Percentiles rank a stretch among this genome's conserved stretches.
These are phyloP conservation scores for Gobio gobio DNA, from an alignment of 2,113 vertebrate genomes.

Conservation along the genomic window DNA sequence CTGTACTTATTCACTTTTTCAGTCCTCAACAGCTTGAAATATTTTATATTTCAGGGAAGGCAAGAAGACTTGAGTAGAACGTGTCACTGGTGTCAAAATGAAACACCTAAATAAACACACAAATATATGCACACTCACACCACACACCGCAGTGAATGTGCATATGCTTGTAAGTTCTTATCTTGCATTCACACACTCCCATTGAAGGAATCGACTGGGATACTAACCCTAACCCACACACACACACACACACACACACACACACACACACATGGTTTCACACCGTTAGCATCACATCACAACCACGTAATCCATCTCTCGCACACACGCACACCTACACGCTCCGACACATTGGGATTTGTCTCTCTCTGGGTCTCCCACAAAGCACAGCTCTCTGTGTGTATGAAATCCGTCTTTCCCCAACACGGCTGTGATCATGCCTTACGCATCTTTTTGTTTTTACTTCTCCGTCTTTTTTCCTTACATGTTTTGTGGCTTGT, in stretches of 20 bases:
- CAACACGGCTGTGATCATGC: constrained; percentile 39
- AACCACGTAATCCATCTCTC: constrained; percentile 30
- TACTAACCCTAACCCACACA: not conserved
- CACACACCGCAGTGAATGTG: constrained; percentile 10
- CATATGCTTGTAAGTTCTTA: constrained; percentile 19
- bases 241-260: constrained; percentile 19
- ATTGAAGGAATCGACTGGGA: not conserved
- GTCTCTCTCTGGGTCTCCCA: constrained; percentile 9
- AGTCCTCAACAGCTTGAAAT: not conserved
- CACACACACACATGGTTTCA: constrained; percentile 16
- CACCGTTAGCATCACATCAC: not conserved
- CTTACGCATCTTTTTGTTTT: constrained; percentile 29
- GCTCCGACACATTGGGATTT: constrained; percentile 32
- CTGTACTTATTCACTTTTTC: not conserved
- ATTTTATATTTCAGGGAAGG: not conserved
- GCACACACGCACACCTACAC: constrained; percentile 31
- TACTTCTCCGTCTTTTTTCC: not conserved
- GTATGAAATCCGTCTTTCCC: constrained; percentile 40
- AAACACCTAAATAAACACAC: constrained; percentile 13
- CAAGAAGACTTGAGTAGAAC: not conserved
- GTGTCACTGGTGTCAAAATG: not conserved
- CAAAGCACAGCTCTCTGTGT: not conserved
- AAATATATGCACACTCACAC: not conserved
- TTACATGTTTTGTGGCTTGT: not conserved
- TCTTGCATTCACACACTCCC: not conserved